These are phyloP conservation scores for Triplophysa tibetana DNA, from an alignment of 2,113 vertebrate species.

Conservation along the genomic window DNA sequence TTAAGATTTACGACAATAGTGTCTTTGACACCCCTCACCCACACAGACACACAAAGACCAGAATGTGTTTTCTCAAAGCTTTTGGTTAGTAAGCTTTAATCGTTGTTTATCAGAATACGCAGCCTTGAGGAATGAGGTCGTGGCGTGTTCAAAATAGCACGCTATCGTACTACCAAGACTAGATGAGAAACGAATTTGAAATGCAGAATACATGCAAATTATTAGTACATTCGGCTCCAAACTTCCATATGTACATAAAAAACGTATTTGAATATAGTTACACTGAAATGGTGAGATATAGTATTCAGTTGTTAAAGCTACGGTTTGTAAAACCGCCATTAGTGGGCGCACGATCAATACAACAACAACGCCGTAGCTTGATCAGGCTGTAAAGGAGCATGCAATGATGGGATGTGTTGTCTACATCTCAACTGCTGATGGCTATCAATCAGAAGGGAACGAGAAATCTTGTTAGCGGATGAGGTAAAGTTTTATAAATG, in stretches of 20 bases:
- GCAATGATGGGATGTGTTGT: too few species aligned
- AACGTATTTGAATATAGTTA: too few species aligned
- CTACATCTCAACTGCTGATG: too few species aligned
- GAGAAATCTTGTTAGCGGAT: too few species aligned
- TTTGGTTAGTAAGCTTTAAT: conserved; percentile 2
- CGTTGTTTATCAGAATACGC: conserved; percentile 22
- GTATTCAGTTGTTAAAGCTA: too few species aligned
- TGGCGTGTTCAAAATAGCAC: background rate
- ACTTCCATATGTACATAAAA: background rate
- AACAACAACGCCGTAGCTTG: too few species aligned
- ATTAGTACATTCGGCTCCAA: background rate
- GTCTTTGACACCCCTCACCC: background rate
- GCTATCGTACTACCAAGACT: background rate
- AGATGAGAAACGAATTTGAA: conserved; percentile 6
- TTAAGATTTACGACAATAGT: background rate
- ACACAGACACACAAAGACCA: conserved; percentile 10
- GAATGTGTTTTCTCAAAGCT: background rate
- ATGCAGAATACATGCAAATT: conserved; percentile 1
- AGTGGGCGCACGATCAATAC: too few species aligned
- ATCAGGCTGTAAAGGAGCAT: too few species aligned
- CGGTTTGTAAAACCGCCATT: too few species aligned
- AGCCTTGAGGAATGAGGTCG: conserved; percentile 23
- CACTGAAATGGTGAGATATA: too few species aligned
- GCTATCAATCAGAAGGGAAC: too few species aligned
- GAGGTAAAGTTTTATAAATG: too few species aligned